phyloP scores from a whole-genome alignment of 1,140 invertebrate genomes.

The Heliconius hewitsoni region DNA sequence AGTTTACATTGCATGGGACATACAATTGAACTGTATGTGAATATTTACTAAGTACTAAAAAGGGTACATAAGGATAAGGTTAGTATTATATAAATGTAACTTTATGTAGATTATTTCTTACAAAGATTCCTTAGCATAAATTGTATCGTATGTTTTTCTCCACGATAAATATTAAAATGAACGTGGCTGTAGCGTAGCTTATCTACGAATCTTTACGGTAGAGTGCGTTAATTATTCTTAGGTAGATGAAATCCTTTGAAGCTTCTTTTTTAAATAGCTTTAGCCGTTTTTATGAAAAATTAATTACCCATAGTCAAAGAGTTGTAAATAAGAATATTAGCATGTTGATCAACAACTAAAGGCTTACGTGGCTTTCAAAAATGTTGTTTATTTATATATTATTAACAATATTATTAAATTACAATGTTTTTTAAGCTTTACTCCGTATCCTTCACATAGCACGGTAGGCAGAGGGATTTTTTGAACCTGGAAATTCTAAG shows the following conservation, averaged over 20 bases:
- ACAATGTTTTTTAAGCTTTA: no score
- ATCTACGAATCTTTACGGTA: constrained; percentile 24
- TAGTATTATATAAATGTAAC: not conserved
- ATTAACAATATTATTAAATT: no score
- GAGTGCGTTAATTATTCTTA: constrained; percentile 21
- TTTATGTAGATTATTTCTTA: not conserved
- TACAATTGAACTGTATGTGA: not conserved
- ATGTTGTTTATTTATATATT: not conserved
- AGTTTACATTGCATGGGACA: not conserved
- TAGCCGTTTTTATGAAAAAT: constrained; percentile 18
- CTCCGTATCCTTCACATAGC: no score
- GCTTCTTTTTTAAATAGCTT: constrained; percentile 25
- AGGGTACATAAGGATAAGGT: not conserved
- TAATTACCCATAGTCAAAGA: constrained; percentile 17
- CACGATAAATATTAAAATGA: constrained; percentile 25
- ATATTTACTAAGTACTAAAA: not conserved
- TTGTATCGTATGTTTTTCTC: constrained; percentile 14
- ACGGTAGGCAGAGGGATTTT: no score
- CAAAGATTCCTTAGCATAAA: not conserved
- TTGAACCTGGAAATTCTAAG: no score
- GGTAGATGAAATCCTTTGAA: constrained; percentile 23
- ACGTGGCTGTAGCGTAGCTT: constrained; percentile 1
- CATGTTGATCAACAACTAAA: constrained; percentile 6
- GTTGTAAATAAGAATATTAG: constrained; percentile 10
- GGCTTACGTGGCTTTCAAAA: not conserved